Conservation (phyloP, 2,888 invertebrate genomes). For the Brenthis hecate region DNA sequence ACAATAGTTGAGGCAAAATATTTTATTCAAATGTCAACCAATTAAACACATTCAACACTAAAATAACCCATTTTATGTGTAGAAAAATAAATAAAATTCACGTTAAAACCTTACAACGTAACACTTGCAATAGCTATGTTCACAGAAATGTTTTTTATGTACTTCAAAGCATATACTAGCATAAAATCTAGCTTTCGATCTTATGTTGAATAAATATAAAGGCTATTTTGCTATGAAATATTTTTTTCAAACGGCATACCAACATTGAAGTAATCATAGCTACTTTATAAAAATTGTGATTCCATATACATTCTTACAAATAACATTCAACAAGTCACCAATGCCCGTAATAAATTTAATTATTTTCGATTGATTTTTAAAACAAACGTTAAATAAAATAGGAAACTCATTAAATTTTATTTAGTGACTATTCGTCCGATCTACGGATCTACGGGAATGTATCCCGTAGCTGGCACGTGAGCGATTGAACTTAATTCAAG, state of each 20-base stretch:
- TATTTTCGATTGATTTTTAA: too few relatives aligned
- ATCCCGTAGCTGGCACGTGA: too few relatives aligned
- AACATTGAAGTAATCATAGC: constrained; percentile 9
- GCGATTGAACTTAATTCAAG: too few relatives aligned
- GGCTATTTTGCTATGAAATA: too few relatives aligned
- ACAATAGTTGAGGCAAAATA: constrained; percentile 25
- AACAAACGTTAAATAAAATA: too few relatives aligned
- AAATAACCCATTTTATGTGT: constrained; percentile 16
- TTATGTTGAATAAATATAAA: too few relatives aligned
- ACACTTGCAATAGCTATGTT: constrained; percentile 3
- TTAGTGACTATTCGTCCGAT: too few relatives aligned
- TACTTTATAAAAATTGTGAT: background rate
- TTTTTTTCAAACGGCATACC: background rate
- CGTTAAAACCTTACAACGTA: constrained; percentile 16
- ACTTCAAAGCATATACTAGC: background rate
- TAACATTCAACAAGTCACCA: background rate
- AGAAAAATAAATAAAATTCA: constrained; percentile 27
- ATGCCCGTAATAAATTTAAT: background rate
- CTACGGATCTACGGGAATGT: too few relatives aligned
- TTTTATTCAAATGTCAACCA: constrained; percentile 32
- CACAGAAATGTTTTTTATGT: constrained; percentile 4
- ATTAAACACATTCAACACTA: constrained; percentile 32
- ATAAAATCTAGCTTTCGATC: background rate
- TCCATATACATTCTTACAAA: background rate
- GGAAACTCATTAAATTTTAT: too few relatives aligned